phyloP scores from a whole-genome alignment of 1,140 invertebrate species.

The Mylabris phalerata region DNA sequence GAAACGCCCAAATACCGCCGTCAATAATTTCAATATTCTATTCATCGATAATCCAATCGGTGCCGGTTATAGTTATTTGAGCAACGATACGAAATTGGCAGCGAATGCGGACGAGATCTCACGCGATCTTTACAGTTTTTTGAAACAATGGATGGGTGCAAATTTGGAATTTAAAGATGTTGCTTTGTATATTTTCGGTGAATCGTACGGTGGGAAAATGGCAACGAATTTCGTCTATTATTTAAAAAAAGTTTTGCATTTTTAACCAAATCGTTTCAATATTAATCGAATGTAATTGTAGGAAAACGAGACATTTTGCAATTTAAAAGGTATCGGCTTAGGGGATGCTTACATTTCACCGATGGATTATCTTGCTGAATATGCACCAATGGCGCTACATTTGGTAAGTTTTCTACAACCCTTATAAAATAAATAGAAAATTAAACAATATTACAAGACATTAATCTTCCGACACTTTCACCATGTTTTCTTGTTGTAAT shows the following conservation, averaged over 20 bases:
- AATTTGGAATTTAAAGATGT: conserved; percentile 47
- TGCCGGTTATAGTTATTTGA: conserved; percentile 59
- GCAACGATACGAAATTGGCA: conserved; percentile 41
- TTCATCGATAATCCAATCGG: conserved; percentile 67
- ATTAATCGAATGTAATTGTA: not conserved
- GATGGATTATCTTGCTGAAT: conserved; percentile 58
- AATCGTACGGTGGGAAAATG: conserved; percentile 66
- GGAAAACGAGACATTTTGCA: conserved; percentile 28
- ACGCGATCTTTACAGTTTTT: conserved; percentile 49
- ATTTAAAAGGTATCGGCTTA: conserved; percentile 61
- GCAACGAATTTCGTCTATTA: conserved; percentile 50
- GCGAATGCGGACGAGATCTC: conserved; percentile 56
- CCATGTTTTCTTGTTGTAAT: not conserved
- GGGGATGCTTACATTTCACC: conserved; percentile 74
- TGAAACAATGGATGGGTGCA: conserved; percentile 49
- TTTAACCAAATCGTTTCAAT: not conserved
- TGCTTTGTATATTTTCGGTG: conserved; percentile 60
- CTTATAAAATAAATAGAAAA: not conserved
- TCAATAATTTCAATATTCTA: conserved; percentile 54
- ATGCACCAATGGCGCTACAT: conserved; percentile 56
- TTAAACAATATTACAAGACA: not conserved
- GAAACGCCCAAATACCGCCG: conserved; percentile 51
- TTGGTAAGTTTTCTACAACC: conserved; percentile 45
- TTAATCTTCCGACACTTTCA: not conserved
- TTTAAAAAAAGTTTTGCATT: conserved; percentile 31